A percentile compares a stretch with the other conserved stretches of the same genome.
phyloP scores from a whole-genome alignment of 2,113 vertebrate genomes.

The Mustela nigripes region DNA sequence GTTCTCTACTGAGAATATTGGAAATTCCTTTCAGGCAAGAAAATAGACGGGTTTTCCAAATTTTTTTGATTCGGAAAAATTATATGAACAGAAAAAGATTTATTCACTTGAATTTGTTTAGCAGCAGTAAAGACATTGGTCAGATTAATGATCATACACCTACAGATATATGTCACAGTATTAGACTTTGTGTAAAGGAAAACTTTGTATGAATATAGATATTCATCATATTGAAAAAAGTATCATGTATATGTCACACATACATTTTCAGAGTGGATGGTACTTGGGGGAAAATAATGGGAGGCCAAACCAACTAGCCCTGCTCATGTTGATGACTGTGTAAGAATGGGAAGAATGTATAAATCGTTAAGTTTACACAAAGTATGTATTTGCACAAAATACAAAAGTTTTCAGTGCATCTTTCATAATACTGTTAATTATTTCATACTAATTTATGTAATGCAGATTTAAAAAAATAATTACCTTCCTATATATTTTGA shows the following conservation, averaged over 20 bases:
- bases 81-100: not conserved
- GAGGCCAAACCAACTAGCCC: not conserved
- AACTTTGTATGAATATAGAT: not conserved
- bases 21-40: not conserved
- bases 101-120: not conserved
- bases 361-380: not conserved
- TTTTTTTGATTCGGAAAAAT: not conserved
- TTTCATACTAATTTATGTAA: not conserved
- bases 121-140: not conserved
- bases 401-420: not conserved
- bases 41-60: not conserved
- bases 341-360: not conserved
- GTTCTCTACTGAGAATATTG: not conserved
- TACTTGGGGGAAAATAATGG: not conserved
- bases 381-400: no score
- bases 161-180: not conserved
- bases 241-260: not conserved
- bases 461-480: not conserved
- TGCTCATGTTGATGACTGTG: not conserved
- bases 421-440: not conserved
- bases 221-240: not conserved
- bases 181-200: not conserved
- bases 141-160: not conserved
- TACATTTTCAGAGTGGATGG: not conserved
- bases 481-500: not conserved